Conservation (phyloP, 2,797 vertebrate species). For the Jordanella pulchra region DNA sequence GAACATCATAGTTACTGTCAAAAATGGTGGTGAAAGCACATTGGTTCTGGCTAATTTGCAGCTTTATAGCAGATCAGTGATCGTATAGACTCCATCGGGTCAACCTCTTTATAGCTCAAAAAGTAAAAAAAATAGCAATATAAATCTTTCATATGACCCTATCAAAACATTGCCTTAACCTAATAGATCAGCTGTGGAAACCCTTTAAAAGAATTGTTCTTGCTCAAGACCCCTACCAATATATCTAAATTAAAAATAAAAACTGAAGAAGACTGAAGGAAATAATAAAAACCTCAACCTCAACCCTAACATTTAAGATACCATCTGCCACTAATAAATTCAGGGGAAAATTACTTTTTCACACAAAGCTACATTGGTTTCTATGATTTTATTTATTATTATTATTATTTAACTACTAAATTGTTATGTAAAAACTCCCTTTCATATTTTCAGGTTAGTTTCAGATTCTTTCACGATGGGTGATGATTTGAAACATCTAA, state of each 20-base stretch:
- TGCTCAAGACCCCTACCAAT: not conserved
- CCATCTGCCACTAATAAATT: not conserved
- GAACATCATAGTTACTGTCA: not conserved
- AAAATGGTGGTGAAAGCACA: too few relatives aligned
- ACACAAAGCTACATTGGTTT: not conserved
- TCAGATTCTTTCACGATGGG: not conserved
- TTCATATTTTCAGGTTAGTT: not conserved
- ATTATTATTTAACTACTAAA: not conserved
- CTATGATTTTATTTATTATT: too few relatives aligned
- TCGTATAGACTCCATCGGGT: not conserved
- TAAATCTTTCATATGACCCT: too few relatives aligned
- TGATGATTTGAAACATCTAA: not conserved
- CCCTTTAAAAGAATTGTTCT: not conserved
- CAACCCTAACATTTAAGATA: too few relatives aligned
- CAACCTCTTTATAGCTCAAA: not conserved
- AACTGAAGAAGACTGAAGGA: too few relatives aligned
- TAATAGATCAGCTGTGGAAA: not conserved
- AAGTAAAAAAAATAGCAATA: not conserved
- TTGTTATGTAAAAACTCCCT: not conserved
- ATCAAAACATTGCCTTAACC: too few relatives aligned
- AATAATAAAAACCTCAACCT: too few relatives aligned
- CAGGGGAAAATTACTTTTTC: not conserved
- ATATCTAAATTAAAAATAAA: not conserved
- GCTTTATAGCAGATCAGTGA: not conserved
- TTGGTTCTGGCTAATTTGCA: too few relatives aligned